These are phyloP conservation scores for Drosophila saltans DNA, from an alignment of 1,140 invertebrate species.

Conservation along the genomic window DNA sequence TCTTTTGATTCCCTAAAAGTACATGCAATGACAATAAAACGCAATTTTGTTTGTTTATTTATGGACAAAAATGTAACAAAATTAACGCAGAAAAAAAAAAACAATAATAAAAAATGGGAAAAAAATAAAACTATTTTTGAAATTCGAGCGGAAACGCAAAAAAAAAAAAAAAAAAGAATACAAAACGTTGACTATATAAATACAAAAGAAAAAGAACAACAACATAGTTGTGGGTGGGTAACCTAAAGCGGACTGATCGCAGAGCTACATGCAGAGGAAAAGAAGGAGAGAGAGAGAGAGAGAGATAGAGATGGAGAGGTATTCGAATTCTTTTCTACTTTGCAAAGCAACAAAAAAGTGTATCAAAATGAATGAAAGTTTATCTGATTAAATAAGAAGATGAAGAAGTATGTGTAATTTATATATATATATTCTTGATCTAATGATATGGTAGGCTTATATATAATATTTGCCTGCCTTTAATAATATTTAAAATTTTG, in stretches of 20 bases:
- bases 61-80: slow-evolving; percentile 7
- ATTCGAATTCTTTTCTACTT: not conserved
- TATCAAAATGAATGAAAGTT: too few relatives aligned
- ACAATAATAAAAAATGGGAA: not conserved
- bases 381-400: too few relatives aligned
- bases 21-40: slow-evolving; percentile 47
- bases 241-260: not conserved
- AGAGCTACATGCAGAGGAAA: not conserved
- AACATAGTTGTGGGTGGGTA: slow-evolving; percentile 14
- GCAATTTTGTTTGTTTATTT: slow-evolving; percentile 12
- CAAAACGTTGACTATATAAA: not conserved
- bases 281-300: not conserved
- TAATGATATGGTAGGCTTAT: too few relatives aligned
- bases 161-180: not conserved
- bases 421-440: too few relatives aligned
- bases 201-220: not conserved
- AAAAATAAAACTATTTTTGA: not conserved
- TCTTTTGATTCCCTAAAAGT: slow-evolving; percentile 63
- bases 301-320: not conserved
- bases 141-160: slow-evolving; percentile 2
- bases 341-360: slow-evolving; percentile 18
- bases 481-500: too few relatives aligned
- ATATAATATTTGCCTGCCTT: too few relatives aligned
- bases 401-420: too few relatives aligned
- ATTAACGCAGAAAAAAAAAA: slow-evolving; percentile 8